Base-by-base conservation (phyloP, 2,888 invertebrate genomes). In the Drosophila histrio region DNA sequence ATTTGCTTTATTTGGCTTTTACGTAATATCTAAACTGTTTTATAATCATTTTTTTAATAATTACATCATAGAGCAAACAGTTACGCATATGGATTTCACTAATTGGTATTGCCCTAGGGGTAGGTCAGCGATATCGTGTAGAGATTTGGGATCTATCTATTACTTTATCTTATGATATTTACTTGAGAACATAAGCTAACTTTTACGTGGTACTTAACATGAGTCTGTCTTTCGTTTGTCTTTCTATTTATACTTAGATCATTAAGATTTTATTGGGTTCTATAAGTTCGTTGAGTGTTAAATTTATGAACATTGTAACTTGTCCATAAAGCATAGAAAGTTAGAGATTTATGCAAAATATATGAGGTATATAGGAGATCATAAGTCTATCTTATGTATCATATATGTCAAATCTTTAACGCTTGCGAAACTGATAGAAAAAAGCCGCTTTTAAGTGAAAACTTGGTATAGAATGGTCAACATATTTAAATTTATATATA, bases 21-120 rank as follows among this genome's bases (percentile, higher is more conserved):
- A 64, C 85, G 74, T 74, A 74, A 56, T 53, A 47, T 61, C n/a
- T n/a, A 5, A 41, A 21, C 15, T 58, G 44, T 24, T 44, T 71
- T 41, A 15, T 43, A 34, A 43, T 32, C 7, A 50, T 50, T 26
- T 21, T 17, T 5, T 24, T 7, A 32, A 21, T 21, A 8, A 74
- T 74, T 73, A 62, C 74, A 72, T 75, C 64, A 69, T 75, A 38
- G 17, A 26, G 32, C 50, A 17, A 17, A 46, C n/a, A 56, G 49
- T 60, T 70, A 50, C 57, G 65, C 47, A 24, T 50, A 28, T 34
- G 26, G 17, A 17, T 46, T 32, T 19, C 1, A 17, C 9, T 17
- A 22, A 8, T 7, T 21, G 7, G 7, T 26, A 32, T 28, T 39
- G 24, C 28, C 2, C 24, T 62, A 43, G 44, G 43, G 64, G 56